Evolutionary conservation across 2,113 vertebrate genomes (phyloP), one percentile per base, ranked within the genome.

Genomic region (Pelodiscus sinensis): DNA sequence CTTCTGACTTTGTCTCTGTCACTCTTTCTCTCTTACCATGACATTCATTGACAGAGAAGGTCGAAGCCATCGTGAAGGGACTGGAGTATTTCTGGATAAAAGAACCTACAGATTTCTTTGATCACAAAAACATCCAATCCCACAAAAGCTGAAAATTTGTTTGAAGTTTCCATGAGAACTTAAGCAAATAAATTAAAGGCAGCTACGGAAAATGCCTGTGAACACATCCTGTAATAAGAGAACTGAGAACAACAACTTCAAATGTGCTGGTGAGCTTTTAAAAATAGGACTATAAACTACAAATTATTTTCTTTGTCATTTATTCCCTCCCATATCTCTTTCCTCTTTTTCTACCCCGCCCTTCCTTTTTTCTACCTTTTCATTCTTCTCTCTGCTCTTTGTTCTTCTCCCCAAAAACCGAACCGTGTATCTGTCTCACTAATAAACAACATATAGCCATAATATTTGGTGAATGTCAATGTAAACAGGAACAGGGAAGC

Each of bases 401-500:
- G 85, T 44, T 92, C 78, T 81, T 73, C 3, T 35, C 38, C 81
- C 35, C 82, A 5, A 92, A 44, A 94, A 92, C 27, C 82, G 90
- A 95, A 95, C 91, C 84, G 88, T 77, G 81, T 57, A 65, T 86
- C 79, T 77, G 38, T 87, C 93, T 51, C 13, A 65, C 90, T 92
- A 95, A 92, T 93, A 77, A 92, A 29, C 78, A 84, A 92, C 93
- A 79, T 38, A 9, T 85, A 51, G 62, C 8, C 91, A 93, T 94
- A 44, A 52, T 55, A 55, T 89, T 84, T 58, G 8, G 4, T 22
- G 9, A 89, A 85, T 78, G 94, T 80, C 10, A 82, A 4, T 13
- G 58, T 27, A 19, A 71, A 6, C 18, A 85, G 68, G 6, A 22
- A 35, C 11, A 55, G 11, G 75, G 75, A 88, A 5, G 14, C 31